Evolutionary conservation across 2,113 vertebrate genomes (phyloP).

Genomic region (Asarcornis scutulata): DNA sequence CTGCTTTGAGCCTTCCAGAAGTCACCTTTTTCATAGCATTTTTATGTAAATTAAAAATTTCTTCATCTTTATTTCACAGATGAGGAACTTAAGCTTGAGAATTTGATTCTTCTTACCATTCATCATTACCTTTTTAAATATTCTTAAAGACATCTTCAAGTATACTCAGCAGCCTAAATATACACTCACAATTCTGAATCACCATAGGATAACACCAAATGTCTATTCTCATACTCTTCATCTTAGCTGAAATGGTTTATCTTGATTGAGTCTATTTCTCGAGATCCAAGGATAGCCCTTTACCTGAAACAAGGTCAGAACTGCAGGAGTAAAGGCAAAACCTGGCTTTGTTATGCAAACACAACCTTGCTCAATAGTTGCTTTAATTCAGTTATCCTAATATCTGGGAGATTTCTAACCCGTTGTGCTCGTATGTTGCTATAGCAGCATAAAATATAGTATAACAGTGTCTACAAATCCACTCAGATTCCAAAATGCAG

Average conservation of each 20-base stretch:
- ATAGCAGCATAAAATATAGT: constrained; percentile 27
- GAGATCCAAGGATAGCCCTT: neutral
- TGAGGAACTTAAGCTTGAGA: neutral
- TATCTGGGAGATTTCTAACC: constrained; percentile 16
- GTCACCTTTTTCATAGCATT: neutral
- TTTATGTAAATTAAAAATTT: neutral
- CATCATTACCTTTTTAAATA: neutral
- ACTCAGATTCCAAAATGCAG: neutral
- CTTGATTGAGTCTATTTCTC: neutral
- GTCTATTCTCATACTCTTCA: neutral
- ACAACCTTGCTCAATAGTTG: neutral
- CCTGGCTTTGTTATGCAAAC: neutral
- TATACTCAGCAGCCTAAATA: neutral
- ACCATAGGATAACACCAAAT: neutral
- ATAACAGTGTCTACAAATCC: neutral
- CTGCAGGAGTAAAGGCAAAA: neutral
- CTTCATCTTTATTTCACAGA: neutral
- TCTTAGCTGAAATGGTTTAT: neutral
- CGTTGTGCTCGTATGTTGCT: constrained; percentile 36
- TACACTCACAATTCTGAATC: neutral
- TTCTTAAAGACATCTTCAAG: neutral
- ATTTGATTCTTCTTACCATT: neutral
- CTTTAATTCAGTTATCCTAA: constrained; percentile 38
- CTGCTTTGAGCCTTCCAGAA: neutral
- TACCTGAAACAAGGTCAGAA: neutral